Evolutionary conservation across 92 coral and sea anemone species (phyloP), one percentile per base, ranked within the genome.

Genomic region (Virgularia gustaviana): DNA sequence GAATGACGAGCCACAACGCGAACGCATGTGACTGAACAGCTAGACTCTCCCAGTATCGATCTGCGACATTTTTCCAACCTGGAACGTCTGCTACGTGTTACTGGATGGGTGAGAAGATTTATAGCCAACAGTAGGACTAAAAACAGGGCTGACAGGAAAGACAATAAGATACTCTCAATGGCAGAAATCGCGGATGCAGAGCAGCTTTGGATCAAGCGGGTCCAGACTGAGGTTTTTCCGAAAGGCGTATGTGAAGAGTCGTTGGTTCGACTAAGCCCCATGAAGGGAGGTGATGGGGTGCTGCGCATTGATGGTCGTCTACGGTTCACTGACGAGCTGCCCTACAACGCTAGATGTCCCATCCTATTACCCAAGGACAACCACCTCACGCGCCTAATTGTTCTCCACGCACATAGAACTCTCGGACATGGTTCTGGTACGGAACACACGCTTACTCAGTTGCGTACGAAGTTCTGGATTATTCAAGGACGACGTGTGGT

Each of bases 391-490:
- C 8, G 34, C 35, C 71, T 78, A 0, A 24, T 78, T n/a, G 36
- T 70, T 9, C 25, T 28, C 6, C 63, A 81, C 33, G 39, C 44
- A 30, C 82, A 81, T 11, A 34, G 44, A 36, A 75, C 75, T 27
- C 78, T 81, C 6, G 76, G 78, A 9, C 78, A 67, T 38, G 86
- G 81, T 2, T 33, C 77, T 38, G 72, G 77, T 32, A 60, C 59
- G 1, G 78, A 75, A 31, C 81, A 60, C 31, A 53, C 57, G 7
- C 67, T 68, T 13, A 68, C 82, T n/a, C 49, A 70, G 68, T 41
- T 78, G 1, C 77, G 67, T 16, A 68, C 78, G 55, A 47, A 63
- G 54, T 75, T 65, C 70, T 81, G 85, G 77, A 57, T 81, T 24
- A 45, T 75, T 0, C 72, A 55, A 49, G 80, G 85, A 36, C 62